Percentiles rank a stretch among this genome's conserved stretches.
These are phyloP conservation scores for Limnothrissa miodon DNA, from an alignment of 2,113 vertebrate genomes.

Conservation along the genomic window DNA sequence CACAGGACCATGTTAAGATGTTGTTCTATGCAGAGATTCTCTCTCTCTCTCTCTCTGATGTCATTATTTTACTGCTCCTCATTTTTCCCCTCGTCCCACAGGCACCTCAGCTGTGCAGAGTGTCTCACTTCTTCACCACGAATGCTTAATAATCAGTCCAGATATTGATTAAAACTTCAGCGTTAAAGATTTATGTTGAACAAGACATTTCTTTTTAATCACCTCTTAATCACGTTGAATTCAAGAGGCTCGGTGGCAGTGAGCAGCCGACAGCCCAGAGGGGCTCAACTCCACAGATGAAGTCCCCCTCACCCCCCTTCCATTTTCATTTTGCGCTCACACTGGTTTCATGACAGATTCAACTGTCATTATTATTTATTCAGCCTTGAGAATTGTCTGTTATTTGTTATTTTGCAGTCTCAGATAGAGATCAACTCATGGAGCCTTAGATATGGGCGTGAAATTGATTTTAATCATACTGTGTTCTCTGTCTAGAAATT, in stretches of 20 bases:
- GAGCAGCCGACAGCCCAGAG: background rate
- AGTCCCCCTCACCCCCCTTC: background rate
- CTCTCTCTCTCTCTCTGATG: background rate
- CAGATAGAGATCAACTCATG: background rate
- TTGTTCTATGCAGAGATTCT: too few species aligned
- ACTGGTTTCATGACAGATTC: background rate
- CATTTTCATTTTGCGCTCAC: background rate
- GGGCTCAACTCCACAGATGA: background rate
- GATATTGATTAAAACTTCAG: constrained; percentile 9
- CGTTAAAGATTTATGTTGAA: background rate
- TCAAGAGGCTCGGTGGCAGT: background rate
- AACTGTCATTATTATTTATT: background rate
- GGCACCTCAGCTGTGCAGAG: background rate
- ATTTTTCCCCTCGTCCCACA: background rate
- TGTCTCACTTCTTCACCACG: background rate
- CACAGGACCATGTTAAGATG: background rate
- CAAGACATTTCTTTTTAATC: background rate
- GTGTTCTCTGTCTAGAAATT: background rate
- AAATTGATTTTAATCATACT: background rate
- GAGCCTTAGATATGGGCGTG: too few species aligned
- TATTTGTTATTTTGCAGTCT: background rate
- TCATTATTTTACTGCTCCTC: background rate
- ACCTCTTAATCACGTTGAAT: constrained; percentile 15
- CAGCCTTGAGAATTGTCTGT: background rate
- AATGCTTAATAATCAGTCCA: constrained; percentile 2